These are phyloP conservation scores for Cricetomys ansorgei DNA, from an alignment of 2,113 vertebrate genomes.

Conservation along the genomic window DNA sequence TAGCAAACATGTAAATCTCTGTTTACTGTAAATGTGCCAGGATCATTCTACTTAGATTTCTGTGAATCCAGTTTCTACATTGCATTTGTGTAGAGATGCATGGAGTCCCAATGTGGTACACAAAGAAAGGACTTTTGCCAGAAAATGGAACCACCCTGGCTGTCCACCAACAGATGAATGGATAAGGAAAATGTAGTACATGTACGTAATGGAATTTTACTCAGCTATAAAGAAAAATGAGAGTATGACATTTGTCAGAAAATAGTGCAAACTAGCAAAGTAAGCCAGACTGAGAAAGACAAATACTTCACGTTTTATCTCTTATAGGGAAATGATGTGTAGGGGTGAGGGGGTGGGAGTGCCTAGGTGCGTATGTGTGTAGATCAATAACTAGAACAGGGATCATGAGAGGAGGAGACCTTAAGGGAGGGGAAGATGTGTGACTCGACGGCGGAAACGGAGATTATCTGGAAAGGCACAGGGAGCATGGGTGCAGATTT, in stretches of 20 bases:
- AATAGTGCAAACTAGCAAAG: neutral
- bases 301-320: neutral
- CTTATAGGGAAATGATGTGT: neutral
- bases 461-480: neutral
- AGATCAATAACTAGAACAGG: neutral
- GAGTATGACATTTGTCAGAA: neutral
- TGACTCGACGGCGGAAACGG: neutral
- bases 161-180: neutral
- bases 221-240: neutral
- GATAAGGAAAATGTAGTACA: neutral
- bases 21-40: neutral
- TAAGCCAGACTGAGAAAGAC: neutral
- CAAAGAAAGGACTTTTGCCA: neutral
- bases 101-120: neutral
- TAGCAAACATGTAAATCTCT: neutral
- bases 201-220: neutral
- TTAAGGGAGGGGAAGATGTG: neutral
- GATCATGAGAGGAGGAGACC: neutral
- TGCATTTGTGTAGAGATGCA: no score
- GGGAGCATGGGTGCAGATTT: neutral
- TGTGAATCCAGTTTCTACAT: rapidly evolving
- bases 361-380: neutral
- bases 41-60: neutral
- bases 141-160: neutral
- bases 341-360: neutral